Evolutionary conservation across 2,888 invertebrate genomes (phyloP).

Genomic region (Priapulus caudatus): DNA sequence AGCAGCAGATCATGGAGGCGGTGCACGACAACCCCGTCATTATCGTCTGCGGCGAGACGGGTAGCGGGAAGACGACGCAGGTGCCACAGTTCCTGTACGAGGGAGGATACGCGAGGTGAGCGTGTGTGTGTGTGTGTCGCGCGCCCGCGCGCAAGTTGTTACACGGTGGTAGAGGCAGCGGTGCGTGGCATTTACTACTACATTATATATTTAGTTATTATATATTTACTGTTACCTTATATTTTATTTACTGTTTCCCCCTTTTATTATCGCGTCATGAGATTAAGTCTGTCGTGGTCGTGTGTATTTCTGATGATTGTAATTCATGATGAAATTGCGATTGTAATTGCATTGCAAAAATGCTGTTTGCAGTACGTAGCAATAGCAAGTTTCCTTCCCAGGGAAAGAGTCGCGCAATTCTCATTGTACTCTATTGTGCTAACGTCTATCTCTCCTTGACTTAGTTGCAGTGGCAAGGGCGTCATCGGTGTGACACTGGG

Average conservation of each 20-base stretch:
- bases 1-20: slow-evolving; percentile 84
- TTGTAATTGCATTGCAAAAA: no score
- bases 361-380: no score
- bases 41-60: slow-evolving; percentile 68
- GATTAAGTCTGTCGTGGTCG: slow-evolving; percentile 13
- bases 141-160: no score
- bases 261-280: slow-evolving; percentile 14
- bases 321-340: no score
- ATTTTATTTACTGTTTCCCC: slow-evolving; percentile 10
- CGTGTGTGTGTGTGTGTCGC: slow-evolving; percentile 11
- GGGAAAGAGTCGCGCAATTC: no score
- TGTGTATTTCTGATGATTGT: no score
- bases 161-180: no score
- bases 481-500: no score
- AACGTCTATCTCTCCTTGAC: no score
- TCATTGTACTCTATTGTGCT: no score
- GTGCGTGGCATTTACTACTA: background rate
- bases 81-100: slow-evolving; percentile 97
- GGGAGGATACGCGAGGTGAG: slow-evolving; percentile 68
- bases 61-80: slow-evolving; percentile 95
- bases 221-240: background rate
- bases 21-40: slow-evolving; percentile 74
- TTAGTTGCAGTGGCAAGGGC: no score
- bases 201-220: slow-evolving; percentile 5
- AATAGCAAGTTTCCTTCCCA: no score